phyloP scores from a whole-genome alignment of 2,113 vertebrate genomes.

The Trochalopteron elliotii region DNA sequence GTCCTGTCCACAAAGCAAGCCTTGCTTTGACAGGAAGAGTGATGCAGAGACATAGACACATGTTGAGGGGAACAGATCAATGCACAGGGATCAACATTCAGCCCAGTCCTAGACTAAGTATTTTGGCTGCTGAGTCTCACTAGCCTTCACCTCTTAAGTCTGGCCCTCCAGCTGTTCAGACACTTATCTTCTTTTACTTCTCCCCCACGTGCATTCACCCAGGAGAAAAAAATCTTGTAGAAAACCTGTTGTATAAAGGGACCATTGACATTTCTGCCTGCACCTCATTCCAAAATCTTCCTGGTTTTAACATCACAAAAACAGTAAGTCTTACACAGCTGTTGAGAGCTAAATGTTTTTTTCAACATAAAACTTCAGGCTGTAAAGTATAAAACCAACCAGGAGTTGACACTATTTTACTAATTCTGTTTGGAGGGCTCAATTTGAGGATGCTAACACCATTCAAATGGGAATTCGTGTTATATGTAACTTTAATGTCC shows the following conservation, averaged over 20 bases:
- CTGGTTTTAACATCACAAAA: neutral
- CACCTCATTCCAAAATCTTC: neutral
- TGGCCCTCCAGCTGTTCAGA: neutral
- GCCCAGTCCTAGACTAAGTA: accelerated
- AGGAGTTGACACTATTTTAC: neutral
- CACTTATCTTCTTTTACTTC: neutral
- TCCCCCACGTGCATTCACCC: neutral
- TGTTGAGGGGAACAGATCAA: neutral
- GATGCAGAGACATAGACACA: accelerated
- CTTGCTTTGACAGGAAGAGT: neutral
- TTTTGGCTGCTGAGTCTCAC: accelerated
- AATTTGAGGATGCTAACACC: neutral
- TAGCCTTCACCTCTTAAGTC: accelerated
- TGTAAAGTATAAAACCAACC: neutral
- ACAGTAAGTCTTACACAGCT: neutral
- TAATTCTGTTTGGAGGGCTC: neutral
- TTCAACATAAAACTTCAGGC: neutral
- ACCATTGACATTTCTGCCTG: neutral
- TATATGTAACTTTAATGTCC: neutral
- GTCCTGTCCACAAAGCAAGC: accelerated
- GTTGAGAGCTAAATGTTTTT: neutral
- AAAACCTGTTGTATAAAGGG: neutral
- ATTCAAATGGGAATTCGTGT: neutral
- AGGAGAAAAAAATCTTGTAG: neutral
- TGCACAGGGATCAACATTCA: no score